Evolutionary conservation across 1,140 invertebrate genomes (phyloP), one percentile per base, ranked within the genome.

Genomic region (Muscidifurax raptorellus): DNA sequence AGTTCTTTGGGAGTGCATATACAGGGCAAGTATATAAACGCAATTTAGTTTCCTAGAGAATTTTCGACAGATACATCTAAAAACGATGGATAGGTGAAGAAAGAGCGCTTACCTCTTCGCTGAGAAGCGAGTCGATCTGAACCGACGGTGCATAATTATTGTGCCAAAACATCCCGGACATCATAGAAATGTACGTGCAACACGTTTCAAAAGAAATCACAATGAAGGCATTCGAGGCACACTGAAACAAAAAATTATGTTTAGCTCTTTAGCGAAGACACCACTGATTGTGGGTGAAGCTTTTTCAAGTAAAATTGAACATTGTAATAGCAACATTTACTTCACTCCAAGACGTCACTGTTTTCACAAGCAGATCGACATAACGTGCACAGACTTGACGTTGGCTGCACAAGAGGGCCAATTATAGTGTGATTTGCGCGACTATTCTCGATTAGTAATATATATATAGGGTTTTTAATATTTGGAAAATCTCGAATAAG

Each of bases 161-260:
- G 90, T 96, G 95, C 96, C 96, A 97, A 95, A 96, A 97, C 96
- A 97, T 97, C 89, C 90, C 95, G 90, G 69, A 74, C 40, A 83
- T 72, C 15, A 71, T 71, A 13, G 30, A 71, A 32, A 76, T 82
- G 44, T 85, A 69, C 18, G 25, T 72, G 72, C 59, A 82, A 77
- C 52, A 81, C 36, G 64, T 79, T 84, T 28, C 52, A 80, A 72
- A 69, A 25, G 76, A 82, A 82, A 82, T 86, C 75, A 86, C 64
- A 80, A 30, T 64, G 52, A 85, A 71, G 66, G 25, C 64, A 78
- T 86, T 71, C 64, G 82, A 80, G 76, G 71, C 80, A 77, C 83
- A 84, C 86, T 84, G 83, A 64, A 86, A 86, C 25, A 71, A 47
- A 72, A 59, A 74, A 84, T 30, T 2, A 66, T 27, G 52, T 47